These are phyloP conservation scores for Pteronotus mesoamericanus DNA, from an alignment of 2,797 vertebrate genomes.

Conservation along the genomic window DNA sequence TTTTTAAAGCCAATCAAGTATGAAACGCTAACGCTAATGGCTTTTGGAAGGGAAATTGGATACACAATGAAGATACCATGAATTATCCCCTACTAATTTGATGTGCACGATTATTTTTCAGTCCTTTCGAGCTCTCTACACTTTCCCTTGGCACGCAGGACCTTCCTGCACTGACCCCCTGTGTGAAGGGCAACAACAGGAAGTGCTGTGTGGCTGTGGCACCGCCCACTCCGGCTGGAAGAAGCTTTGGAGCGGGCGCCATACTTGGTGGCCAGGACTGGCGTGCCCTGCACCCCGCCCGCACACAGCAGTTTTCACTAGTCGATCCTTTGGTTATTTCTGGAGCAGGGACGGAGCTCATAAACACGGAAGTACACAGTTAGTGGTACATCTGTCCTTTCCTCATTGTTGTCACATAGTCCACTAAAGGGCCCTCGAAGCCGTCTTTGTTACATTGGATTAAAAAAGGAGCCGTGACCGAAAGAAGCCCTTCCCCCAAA, in stretches of 20 bases:
- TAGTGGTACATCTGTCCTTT: not conserved
- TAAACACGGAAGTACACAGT: not conserved
- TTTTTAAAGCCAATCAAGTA: not conserved
- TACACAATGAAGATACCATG: constrained; percentile 23
- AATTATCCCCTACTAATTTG: constrained; percentile 55
- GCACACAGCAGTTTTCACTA: not conserved
- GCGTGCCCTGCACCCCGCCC: not conserved
- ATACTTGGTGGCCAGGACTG: not conserved
- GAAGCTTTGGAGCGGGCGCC: not conserved
- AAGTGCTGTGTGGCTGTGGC: not conserved
- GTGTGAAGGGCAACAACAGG: not conserved
- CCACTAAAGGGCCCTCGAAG: not conserved
- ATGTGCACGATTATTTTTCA: constrained; percentile 40
- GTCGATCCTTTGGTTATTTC: not conserved
- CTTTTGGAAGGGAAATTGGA: constrained; percentile 5
- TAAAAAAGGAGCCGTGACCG: not conserved
- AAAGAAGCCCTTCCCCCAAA: not conserved
- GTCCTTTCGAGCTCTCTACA: constrained; percentile 45
- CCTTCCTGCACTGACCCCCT: constrained; percentile 47
- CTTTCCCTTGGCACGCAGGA: constrained; percentile 6
- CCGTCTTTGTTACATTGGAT: not conserved
- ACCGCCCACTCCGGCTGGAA: not conserved
- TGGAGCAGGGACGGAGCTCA: not conserved
- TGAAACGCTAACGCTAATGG: not conserved
- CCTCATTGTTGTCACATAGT: not conserved